phyloP scores from a whole-genome alignment of 2,797 vertebrate species.

The Paguma larvata region DNA sequence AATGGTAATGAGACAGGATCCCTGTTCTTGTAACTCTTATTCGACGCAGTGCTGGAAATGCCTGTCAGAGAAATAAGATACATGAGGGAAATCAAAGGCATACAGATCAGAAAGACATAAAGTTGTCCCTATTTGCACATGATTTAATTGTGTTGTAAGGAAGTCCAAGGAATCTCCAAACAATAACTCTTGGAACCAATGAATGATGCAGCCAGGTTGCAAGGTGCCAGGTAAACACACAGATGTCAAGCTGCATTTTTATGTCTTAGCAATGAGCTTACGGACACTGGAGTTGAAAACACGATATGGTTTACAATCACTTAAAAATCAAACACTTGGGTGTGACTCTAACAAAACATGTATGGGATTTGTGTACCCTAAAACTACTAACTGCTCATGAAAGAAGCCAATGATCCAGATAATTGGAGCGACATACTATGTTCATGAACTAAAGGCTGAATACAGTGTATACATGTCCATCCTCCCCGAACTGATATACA shows the following conservation, averaged over 20 bases:
- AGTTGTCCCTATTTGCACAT: neutral
- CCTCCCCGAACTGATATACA: neutral
- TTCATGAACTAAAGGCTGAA: neutral
- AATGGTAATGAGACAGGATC: neutral
- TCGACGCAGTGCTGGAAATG: no score
- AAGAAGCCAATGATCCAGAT: neutral
- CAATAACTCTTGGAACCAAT: neutral
- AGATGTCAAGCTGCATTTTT: neutral
- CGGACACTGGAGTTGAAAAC: neutral
- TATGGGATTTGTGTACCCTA: neutral
- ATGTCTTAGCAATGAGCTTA: neutral
- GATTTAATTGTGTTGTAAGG: neutral
- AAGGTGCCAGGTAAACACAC: neutral
- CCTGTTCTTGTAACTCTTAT: fast-evolving
- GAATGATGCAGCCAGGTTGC: neutral
- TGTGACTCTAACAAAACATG: neutral
- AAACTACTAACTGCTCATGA: neutral
- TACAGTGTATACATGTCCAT: neutral
- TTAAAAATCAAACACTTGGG: neutral
- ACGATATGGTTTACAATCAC: neutral
- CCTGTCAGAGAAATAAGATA: neutral
- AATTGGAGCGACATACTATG: neutral
- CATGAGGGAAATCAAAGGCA: neutral
- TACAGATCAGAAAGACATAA: neutral
- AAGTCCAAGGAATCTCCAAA: neutral